Percentiles rank a stretch among this genome's conserved stretches.
Evolutionary conservation across 2,113 vertebrate species (phyloP).

Genomic region (Gulo gulo): DNA sequence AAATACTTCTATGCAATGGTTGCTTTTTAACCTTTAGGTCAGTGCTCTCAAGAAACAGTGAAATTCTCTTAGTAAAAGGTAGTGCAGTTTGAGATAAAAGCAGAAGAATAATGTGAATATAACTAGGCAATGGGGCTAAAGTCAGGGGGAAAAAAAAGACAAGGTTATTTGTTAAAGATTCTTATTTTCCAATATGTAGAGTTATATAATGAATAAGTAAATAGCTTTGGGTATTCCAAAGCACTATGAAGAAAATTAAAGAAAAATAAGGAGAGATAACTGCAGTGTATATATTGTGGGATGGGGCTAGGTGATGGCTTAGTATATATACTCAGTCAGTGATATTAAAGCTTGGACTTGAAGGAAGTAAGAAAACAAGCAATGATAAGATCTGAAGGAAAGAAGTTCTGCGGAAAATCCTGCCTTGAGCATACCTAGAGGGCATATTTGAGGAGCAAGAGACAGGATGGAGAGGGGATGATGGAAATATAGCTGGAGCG

Average conservation of each 20-base stretch:
- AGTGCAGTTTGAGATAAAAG: not conserved
- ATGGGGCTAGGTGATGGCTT: not conserved
- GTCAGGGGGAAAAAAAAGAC: not conserved
- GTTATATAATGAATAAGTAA: not conserved
- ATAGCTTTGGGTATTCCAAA: not conserved
- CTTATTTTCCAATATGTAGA: not conserved
- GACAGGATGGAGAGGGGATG: fast-evolving
- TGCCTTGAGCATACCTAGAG: not conserved
- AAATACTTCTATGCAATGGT: not conserved
- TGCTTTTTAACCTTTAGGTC: not conserved
- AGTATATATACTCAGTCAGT: not conserved
- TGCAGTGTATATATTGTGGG: not conserved
- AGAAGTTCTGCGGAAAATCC: not conserved
- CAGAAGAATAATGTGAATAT: not conserved
- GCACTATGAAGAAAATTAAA: not conserved
- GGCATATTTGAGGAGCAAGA: not conserved
- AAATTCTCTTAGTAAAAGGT: not conserved
- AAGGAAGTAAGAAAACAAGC: not conserved
- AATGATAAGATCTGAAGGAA: not conserved
- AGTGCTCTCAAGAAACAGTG: not conserved
- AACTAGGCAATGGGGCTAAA: not conserved
- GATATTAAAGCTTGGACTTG: not conserved
- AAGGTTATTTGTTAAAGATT: not conserved
- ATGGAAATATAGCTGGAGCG: not conserved
- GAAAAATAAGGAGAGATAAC: not conserved